Evolutionary conservation across 2,888 invertebrate species (phyloP), one percentile per base, ranked within the genome.

Genomic region (Dryadula phaetusa): DNA sequence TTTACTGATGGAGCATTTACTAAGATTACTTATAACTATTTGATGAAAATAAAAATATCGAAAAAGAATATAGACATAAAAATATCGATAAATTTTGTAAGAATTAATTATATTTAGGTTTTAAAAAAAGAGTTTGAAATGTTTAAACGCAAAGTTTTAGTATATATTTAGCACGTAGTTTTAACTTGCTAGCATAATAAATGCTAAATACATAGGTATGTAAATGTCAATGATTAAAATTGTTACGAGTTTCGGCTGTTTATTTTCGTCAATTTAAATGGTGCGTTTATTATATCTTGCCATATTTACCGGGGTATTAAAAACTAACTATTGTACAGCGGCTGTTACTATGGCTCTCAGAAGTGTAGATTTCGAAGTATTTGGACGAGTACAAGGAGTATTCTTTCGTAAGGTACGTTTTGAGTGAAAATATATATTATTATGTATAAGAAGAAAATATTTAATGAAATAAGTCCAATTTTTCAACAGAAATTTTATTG

Each of bases 361-460:
- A 76, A 81, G 87, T 37, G 76, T 88, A 16, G 94, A 95, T 81
- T 95, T 94, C 77, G 95, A 95, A 85, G 93, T 95, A 40, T 94
- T 85, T 76, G 95, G 95, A 47, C 81, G 84, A 71, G 95, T 95
- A 0, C 95, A 95, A 89, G 94, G 94, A 73, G 95, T 95, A 22
- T 95, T 95, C 79, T 95, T 95, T 75, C 83, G 95, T 63, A 95
- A 95, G 93, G 94, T 94, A 83, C 75, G 76, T 46, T 20, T 14
- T 3, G 12, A 54, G 12, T 20, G 2, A 7, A 14, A 22, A 6
- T 20, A n/a, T 14, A 14, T 44, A 16, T 7, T 18, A 7, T 44
- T 44, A 18, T n/a, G n/a, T n/a, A n/a, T 44, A 44, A 44, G 18
- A 18, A n/a, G n/a, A n/a, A n/a, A n/a, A n/a, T n/a, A n/a, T n/a